Conservation (phyloP, 2,113 vertebrate species). For the Bagarius yarrelli region DNA sequence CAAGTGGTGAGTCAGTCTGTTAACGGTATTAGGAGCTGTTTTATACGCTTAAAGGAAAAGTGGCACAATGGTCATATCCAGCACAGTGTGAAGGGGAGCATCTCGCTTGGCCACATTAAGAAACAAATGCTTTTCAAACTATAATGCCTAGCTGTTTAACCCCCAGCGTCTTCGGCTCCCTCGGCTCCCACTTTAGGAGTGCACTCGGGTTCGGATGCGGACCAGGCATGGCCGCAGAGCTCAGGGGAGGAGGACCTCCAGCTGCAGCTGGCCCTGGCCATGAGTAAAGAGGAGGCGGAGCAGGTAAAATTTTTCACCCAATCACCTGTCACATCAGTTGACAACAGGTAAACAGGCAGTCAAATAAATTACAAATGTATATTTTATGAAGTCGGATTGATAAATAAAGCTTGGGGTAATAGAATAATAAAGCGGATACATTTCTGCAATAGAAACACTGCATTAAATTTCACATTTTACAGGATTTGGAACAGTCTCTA, state of each 20-base stretch:
- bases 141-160: constrained; percentile 54
- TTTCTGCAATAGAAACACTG: neutral
- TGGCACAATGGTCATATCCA: neutral
- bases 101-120: constrained; percentile 37
- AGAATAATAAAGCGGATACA: neutral
- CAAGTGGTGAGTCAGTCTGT: constrained; percentile 73
- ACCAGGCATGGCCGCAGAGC: constrained; percentile 92
- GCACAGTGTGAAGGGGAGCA: neutral
- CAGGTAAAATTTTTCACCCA: constrained; percentile 74
- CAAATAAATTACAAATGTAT: neutral
- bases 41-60: neutral
- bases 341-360: constrained; percentile 33
- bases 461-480: neutral
- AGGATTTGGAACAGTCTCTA: neutral
- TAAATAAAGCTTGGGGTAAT: neutral
- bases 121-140: constrained; percentile 30
- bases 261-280: constrained; percentile 87
- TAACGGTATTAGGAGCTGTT: neutral
- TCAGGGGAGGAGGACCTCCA: constrained; percentile 88
- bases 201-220: constrained; percentile 73
- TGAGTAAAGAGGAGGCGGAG: constrained; percentile 93
- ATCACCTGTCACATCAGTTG: constrained; percentile 13
- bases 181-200: constrained; percentile 71
- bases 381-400: neutral
- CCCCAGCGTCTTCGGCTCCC: constrained; percentile 76